phyloP scores from a whole-genome alignment of 1,140 invertebrate genomes.

The Trachymyrmex septentrionalis region DNA sequence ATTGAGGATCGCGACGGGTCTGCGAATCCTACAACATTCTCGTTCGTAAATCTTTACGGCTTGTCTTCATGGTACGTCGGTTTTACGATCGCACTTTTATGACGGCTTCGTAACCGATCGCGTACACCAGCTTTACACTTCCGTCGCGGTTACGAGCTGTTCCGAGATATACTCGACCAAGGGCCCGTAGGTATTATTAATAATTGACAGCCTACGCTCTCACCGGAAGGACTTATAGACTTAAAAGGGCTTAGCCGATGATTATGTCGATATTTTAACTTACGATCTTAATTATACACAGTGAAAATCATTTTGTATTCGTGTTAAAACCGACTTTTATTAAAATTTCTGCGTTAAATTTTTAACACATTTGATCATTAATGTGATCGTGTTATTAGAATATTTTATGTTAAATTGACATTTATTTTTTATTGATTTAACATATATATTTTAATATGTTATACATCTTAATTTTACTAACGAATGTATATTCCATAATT shows the following conservation, averaged over 20 bases:
- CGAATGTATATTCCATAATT: too few relatives aligned
- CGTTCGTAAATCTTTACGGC: slow-evolving; percentile 74
- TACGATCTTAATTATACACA: not conserved
- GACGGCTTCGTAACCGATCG: slow-evolving; percentile 60
- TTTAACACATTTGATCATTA: too few relatives aligned
- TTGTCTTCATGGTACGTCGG: slow-evolving; percentile 72
- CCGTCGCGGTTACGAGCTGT: slow-evolving; percentile 13
- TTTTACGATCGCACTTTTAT: slow-evolving; percentile 77
- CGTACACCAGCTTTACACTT: slow-evolving; percentile 46
- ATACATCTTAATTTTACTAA: too few relatives aligned
- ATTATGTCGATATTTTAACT: slow-evolving; percentile 2
- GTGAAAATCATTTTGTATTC: too few relatives aligned
- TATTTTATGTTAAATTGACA: too few relatives aligned
- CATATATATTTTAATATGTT: too few relatives aligned
- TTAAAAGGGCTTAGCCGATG: not conserved
- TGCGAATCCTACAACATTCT: slow-evolving; percentile 64
- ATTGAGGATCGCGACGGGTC: slow-evolving; percentile 66
- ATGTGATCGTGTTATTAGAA: too few relatives aligned
- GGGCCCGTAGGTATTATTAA: not conserved
- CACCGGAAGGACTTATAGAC: not conserved
- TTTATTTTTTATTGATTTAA: too few relatives aligned
- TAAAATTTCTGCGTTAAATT: too few relatives aligned
- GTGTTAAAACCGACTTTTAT: too few relatives aligned
- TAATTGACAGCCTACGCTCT: not conserved
- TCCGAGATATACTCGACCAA: not conserved